phyloP scores from a whole-genome alignment of 37 sponge, comb jelly and placozoan genomes.

The Aplysina aerophoba region DNA sequence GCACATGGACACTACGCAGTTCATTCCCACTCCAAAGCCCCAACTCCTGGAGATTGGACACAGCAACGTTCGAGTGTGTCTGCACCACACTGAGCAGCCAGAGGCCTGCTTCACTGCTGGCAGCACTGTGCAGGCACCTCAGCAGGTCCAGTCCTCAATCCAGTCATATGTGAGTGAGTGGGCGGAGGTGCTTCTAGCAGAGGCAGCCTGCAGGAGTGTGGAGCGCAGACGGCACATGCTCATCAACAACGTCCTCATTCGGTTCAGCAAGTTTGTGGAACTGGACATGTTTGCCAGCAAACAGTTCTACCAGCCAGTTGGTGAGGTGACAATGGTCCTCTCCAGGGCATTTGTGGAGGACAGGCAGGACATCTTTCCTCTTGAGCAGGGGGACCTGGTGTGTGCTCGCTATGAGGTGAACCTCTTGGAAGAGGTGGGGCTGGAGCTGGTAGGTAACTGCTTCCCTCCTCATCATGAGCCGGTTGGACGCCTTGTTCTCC shows the following conservation, averaged over 20 bases:
- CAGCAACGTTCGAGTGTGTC: conserved; percentile 49
- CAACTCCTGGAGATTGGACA: conserved; percentile 65
- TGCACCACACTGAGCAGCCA: conserved; percentile 69
- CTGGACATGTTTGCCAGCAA: neutral
- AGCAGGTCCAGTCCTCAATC: conserved; percentile 24
- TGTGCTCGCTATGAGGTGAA: conserved; percentile 65
- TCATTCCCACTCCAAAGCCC: conserved; percentile 39
- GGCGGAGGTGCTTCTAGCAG: conserved; percentile 69
- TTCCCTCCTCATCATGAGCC: neutral
- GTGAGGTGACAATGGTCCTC: neutral
- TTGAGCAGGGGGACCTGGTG: conserved; percentile 57
- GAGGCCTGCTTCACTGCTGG: conserved; percentile 66
- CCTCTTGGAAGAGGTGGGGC: neutral
- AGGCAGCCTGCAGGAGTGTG: conserved; percentile 61
- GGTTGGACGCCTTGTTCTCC: conserved; percentile 52
- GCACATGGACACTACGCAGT: conserved; percentile 35
- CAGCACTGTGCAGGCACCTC: conserved; percentile 40
- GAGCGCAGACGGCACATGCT: conserved; percentile 11
- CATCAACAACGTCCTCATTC: conserved; percentile 40
- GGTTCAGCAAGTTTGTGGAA: conserved; percentile 20
- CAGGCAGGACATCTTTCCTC: conserved; percentile 26
- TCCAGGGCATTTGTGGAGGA: conserved; percentile 9
- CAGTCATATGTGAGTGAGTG: conserved; percentile 52
- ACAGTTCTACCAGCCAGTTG: neutral
- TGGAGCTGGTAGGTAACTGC: neutral